Percentiles rank a stretch among this genome's conserved stretches.
Evolutionary conservation across 1,140 invertebrate genomes (phyloP).

Genomic region (Augochlora pura): DNA sequence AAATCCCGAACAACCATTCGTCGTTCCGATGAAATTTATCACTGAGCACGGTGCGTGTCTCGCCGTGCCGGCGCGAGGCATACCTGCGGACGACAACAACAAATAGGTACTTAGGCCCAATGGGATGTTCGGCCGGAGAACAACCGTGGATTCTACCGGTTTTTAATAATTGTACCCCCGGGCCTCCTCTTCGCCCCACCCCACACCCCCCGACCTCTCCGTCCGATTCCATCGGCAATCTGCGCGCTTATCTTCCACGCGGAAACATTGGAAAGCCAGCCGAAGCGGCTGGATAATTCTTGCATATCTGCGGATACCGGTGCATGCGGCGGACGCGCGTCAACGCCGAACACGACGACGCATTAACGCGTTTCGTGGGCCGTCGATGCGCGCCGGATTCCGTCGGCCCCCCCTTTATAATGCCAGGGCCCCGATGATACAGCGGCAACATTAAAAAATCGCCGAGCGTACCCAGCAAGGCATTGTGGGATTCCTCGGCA

Average conservation of each 20-base stretch:
- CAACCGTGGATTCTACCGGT: slow-evolving; percentile 65
- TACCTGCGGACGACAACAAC: slow-evolving; percentile 57
- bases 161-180: slow-evolving; percentile 62
- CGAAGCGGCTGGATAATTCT: slow-evolving; percentile 48
- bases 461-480: slow-evolving; percentile 4
- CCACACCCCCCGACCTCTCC: no score
- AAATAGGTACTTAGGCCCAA: slow-evolving; percentile 64
- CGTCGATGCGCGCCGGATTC: slow-evolving; percentile 28
- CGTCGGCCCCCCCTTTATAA: slow-evolving; percentile 7
- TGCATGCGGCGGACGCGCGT: slow-evolving; percentile 7
- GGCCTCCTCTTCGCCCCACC: no score
- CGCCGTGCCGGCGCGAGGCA: slow-evolving; percentile 27
- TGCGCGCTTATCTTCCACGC: slow-evolving; percentile 47
- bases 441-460: slow-evolving; percentile 17
- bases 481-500: slow-evolving; percentile 39
- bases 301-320: slow-evolving; percentile 35
- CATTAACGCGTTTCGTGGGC: slow-evolving; percentile 22
- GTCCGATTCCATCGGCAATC: not conserved
- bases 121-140: slow-evolving; percentile 53
- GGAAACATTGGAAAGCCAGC: slow-evolving; percentile 41
- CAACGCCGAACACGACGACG: slow-evolving; percentile 17
- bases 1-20: slow-evolving; percentile 55
- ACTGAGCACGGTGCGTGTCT: slow-evolving; percentile 53
- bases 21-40: slow-evolving; percentile 63
- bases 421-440: not conserved